Evolutionary conservation across 2,888 invertebrate genomes (phyloP).

Genomic region (Coelopa pilipes): DNA sequence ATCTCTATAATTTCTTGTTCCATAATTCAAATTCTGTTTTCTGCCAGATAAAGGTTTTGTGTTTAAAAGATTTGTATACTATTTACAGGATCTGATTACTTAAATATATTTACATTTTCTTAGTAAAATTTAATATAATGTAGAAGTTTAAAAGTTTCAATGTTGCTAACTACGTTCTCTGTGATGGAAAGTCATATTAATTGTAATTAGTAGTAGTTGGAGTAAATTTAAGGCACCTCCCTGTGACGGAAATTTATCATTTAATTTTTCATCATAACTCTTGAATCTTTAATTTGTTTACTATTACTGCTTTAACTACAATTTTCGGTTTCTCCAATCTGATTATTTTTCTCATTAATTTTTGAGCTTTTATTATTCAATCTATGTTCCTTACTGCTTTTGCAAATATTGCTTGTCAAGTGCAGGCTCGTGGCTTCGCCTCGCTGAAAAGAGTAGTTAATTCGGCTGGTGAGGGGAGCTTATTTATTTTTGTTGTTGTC

Average conservation of each 20-base stretch:
- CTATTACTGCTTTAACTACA: too few species aligned
- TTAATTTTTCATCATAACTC: too few species aligned
- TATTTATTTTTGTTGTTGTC: neutral
- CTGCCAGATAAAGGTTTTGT: neutral
- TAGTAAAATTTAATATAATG: neutral
- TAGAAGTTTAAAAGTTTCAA: constrained; percentile 32
- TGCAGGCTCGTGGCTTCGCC: too few species aligned
- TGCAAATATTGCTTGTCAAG: too few species aligned
- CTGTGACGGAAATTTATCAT: constrained; percentile 64
- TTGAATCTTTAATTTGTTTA: too few species aligned
- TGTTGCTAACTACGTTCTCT: constrained; percentile 20
- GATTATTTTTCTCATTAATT: too few species aligned
- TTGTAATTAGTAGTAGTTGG: neutral
- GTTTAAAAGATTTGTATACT: constrained; percentile 31
- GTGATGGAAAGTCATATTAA: constrained; percentile 14
- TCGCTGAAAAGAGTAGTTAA: constrained; percentile 11
- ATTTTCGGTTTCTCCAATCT: too few species aligned
- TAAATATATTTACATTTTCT: too few species aligned
- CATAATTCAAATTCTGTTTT: too few species aligned
- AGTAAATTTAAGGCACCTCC: constrained; percentile 63
- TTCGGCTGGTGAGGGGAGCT: neutral
- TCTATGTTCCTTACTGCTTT: too few species aligned
- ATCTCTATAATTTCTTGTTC: neutral
- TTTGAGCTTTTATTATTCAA: too few species aligned
- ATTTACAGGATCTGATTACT: constrained; percentile 26